Percentiles rank a stretch among this genome's conserved stretches.
Conservation (phyloP, 1,140 invertebrate species). For the Drosophila parvula region DNA sequence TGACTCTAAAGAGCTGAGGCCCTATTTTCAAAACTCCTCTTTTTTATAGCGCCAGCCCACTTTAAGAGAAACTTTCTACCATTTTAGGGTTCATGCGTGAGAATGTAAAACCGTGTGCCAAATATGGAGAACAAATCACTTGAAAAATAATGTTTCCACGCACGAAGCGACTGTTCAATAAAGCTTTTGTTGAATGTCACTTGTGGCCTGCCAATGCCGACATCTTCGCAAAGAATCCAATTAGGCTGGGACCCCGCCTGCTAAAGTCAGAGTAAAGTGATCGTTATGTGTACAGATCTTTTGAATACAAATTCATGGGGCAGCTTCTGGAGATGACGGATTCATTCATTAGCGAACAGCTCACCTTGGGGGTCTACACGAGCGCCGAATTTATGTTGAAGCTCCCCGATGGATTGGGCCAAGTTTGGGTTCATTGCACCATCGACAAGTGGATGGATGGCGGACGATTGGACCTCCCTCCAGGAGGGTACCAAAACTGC, state of each 20-base stretch:
- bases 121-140: background rate
- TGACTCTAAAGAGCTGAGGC: background rate
- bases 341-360: slow-evolving; percentile 60
- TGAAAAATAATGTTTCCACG: background rate
- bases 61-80: slow-evolving; percentile 4
- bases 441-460: slow-evolving; percentile 18
- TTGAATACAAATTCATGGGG: slow-evolving; percentile 61
- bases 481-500: slow-evolving; percentile 45
- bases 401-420: slow-evolving; percentile 42
- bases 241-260: background rate
- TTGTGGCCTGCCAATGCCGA: background rate
- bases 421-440: slow-evolving; percentile 67
- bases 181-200: slow-evolving; percentile 2
- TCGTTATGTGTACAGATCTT: slow-evolving; percentile 7
- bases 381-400: slow-evolving; percentile 21
- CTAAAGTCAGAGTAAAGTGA: slow-evolving; percentile 1
- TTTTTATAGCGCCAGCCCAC: background rate
- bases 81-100: slow-evolving; percentile 4
- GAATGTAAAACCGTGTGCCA: slow-evolving; percentile 1
- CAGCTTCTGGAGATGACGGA: slow-evolving; percentile 40
- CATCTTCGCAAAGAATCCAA: background rate
- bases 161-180: background rate
- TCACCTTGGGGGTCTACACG: slow-evolving; percentile 61
- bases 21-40: background rate
- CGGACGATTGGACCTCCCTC: slow-evolving; percentile 13